Evolutionary conservation across 37 sponge, comb jelly and placozoan genomes (phyloP), one percentile per base, ranked within the genome.

Genomic region (Ianthella basta): DNA sequence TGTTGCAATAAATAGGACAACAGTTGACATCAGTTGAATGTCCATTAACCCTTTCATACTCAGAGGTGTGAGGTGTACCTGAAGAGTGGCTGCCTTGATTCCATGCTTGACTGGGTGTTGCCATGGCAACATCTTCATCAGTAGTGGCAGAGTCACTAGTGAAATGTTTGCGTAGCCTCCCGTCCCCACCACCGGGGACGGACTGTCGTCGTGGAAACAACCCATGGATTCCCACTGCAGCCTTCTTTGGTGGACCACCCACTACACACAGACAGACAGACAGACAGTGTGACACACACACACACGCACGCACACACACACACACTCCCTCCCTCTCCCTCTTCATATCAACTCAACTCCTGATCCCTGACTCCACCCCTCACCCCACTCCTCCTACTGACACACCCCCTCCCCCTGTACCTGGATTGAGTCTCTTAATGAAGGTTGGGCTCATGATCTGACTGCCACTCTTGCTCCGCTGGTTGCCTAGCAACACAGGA

Each of bases 401-500:
- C 23, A 10, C 66, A 8, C 6, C 66, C 6, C 27, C 66, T 64
- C 66, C 27, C 25, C 25, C 63, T 6, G 4, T 27, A 61, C 25
- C 63, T 32, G 34, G 15, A 32, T 18, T 34, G 35, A 30, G 12
- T 30, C 27, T 35, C 29, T 69, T n/a, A 6, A 69, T 30, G 27
- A 69, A 69, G 34, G 70, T 69, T 30, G 70, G 70, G 34, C 70
- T 69, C 34, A 69, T 18, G 1, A 69, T 35, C 6, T 69, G 70
- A 30, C 70, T 69, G 12, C 70, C 70, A 69, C 70, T 69, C 35
- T 69, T 69, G 70, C 70, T 69, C 29, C 70, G 70, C 2, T 69
- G 29, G 70, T n/a, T n/a, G 18, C 70, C 27, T 32, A 69, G 70
- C 70, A 69, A 30, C 70, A 30, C 12, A 35, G 33, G 70, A 30